Evolutionary conservation across 2,888 invertebrate genomes (phyloP).

Genomic region (Meliscaeva auricollis): DNA sequence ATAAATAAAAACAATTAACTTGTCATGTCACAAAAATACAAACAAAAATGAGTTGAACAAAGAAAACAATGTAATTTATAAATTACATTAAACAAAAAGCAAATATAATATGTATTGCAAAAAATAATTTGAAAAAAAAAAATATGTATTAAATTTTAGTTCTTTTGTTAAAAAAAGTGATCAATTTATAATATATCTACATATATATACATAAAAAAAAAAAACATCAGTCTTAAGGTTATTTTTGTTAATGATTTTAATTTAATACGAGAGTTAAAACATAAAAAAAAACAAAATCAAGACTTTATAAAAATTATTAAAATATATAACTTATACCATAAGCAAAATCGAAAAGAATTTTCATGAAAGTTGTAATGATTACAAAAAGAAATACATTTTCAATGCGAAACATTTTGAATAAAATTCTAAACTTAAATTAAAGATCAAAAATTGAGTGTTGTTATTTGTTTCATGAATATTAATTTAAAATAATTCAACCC

Average conservation of each 20-base stretch:
- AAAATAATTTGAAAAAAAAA: conserved; percentile 43
- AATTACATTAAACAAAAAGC: conserved; percentile 31
- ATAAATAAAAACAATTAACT: background rate
- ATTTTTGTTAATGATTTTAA: conserved; percentile 42
- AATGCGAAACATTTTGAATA: conserved; percentile 69
- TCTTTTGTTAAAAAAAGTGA: conserved; percentile 29
- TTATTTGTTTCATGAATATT: no score
- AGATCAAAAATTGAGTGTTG: background rate
- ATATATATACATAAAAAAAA: conserved; percentile 3
- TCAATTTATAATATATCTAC: conserved; percentile 26
- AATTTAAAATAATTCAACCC: no score
- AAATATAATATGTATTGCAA: background rate
- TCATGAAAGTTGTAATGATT: conserved; percentile 35
- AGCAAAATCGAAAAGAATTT: conserved; percentile 32
- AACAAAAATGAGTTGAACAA: background rate
- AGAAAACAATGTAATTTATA: conserved; percentile 10
- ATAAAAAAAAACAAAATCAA: conserved; percentile 6
- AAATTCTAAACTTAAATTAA: conserved; percentile 62
- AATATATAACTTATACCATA: background rate
- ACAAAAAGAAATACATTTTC: conserved; percentile 38
- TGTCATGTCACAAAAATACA: conserved; percentile 61
- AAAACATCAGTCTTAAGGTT: conserved; percentile 23
- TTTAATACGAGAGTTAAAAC: conserved; percentile 33
- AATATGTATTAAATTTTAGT: conserved; percentile 14
- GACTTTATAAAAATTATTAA: conserved; percentile 24